Conservation (phyloP, 2,888 invertebrate species). For the Apodemia zela region DNA sequence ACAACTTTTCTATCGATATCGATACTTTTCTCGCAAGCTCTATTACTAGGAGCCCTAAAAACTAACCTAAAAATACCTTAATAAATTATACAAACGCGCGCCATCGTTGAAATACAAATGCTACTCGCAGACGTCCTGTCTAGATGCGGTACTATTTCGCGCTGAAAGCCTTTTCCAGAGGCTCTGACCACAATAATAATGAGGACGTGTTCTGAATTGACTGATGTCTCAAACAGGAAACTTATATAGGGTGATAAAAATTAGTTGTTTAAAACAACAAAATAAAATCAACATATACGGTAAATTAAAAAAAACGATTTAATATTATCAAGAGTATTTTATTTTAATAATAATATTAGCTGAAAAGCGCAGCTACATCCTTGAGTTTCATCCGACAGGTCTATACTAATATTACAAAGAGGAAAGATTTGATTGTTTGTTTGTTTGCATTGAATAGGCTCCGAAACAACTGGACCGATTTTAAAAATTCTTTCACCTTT, state of each 20-base stretch:
- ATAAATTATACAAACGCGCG: neutral
- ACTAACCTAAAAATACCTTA: neutral
- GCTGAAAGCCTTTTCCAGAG: slow-evolving; percentile 4
- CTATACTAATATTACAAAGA: no score
- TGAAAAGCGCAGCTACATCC: no score
- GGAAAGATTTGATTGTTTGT: no score
- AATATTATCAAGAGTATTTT: no score
- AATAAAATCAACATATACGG: neutral
- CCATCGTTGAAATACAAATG: neutral
- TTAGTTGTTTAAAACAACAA: neutral
- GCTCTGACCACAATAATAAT: neutral
- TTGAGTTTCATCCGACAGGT: no score
- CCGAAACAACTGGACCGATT: no score
- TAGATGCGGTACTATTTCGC: slow-evolving; percentile 1
- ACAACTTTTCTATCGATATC: neutral
- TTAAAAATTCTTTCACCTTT: no score
- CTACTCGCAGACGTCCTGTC: slow-evolving; percentile 1
- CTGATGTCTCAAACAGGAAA: slow-evolving; percentile 7
- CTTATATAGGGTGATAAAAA: neutral
- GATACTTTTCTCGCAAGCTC: neutral
- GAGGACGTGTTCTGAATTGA: slow-evolving; percentile 4
- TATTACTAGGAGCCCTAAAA: neutral
- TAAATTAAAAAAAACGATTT: no score
- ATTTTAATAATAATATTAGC: no score
- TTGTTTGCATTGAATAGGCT: no score